A percentile compares a stretch with the other conserved stretches of the same genome.
Conservation (phyloP, 1,140 invertebrate genomes). For the Micrasema longulum region DNA sequence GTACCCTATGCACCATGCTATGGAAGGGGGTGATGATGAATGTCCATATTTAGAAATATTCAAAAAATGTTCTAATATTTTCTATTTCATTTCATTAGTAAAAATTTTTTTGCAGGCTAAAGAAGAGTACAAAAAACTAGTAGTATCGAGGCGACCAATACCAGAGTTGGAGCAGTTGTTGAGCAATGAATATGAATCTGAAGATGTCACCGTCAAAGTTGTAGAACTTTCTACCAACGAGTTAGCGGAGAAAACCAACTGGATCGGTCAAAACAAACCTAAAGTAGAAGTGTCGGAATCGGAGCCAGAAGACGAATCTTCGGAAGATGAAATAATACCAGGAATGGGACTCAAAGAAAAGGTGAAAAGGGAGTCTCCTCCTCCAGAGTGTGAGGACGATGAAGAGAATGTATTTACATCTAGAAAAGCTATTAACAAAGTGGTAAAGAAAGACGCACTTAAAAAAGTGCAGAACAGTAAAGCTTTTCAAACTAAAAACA, state of each 20-base stretch:
- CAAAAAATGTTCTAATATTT: too few species aligned
- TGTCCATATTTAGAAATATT: too few species aligned
- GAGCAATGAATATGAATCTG: slow-evolving; percentile 76
- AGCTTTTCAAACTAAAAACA: slow-evolving; percentile 78
- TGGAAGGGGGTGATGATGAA: too few species aligned
- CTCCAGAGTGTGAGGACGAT: slow-evolving; percentile 52
- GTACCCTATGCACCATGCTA: too few species aligned
- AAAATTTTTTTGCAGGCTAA: slow-evolving; percentile 66
- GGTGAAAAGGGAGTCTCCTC: slow-evolving; percentile 51
- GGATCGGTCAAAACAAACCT: slow-evolving; percentile 77
- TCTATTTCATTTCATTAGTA: too few species aligned
- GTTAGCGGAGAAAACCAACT: slow-evolving; percentile 73
- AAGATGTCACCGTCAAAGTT: slow-evolving; percentile 81
- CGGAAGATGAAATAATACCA: slow-evolving; percentile 63
- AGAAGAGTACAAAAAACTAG: slow-evolving; percentile 74
- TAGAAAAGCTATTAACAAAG: slow-evolving; percentile 74
- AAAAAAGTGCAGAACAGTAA: slow-evolving; percentile 79
- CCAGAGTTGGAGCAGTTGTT: slow-evolving; percentile 76
- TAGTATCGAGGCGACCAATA: slow-evolving; percentile 73
- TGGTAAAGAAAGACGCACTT: slow-evolving; percentile 75
- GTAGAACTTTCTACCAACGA: slow-evolving; percentile 76
- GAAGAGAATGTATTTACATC: slow-evolving; percentile 62
- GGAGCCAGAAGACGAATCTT: slow-evolving; percentile 58
- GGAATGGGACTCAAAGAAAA: slow-evolving; percentile 70
- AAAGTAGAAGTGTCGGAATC: slow-evolving; percentile 60